Conservation (phyloP, 2,113 vertebrate genomes). For the Epinephelus cyanopodus region DNA sequence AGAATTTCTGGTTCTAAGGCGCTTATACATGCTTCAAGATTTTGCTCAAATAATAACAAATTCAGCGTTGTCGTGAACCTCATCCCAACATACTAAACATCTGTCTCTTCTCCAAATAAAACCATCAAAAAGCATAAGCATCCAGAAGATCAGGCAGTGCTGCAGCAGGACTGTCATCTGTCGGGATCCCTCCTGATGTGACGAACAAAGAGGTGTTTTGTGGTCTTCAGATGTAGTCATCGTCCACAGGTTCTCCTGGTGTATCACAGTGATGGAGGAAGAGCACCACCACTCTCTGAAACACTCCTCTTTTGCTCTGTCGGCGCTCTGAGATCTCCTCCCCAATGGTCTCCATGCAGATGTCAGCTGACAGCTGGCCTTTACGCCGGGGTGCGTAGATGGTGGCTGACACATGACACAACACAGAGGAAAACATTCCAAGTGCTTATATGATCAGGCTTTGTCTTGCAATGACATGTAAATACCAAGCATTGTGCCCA, state of each 20-base stretch:
- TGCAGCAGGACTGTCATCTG: not conserved
- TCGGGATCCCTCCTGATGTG: not conserved
- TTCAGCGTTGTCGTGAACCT: not conserved
- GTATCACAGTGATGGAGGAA: conserved; percentile 99
- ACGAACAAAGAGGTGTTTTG: too few species aligned
- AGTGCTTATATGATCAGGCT: not conserved
- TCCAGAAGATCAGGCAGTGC: not conserved
- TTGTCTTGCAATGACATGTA: too few species aligned
- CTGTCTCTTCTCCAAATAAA: not conserved
- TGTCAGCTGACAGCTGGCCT: conserved; percentile 96
- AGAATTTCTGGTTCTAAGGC: not conserved
- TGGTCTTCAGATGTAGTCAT: conserved; percentile 92
- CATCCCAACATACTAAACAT: not conserved
- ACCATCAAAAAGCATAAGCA: not conserved
- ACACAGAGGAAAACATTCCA: not conserved
- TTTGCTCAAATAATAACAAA: not conserved
- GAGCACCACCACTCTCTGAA: conserved; percentile 95
- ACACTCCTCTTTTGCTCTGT: conserved; percentile 92
- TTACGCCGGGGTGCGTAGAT: conserved; percentile 97
- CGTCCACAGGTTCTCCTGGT: conserved; percentile 95
- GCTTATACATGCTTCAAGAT: not conserved
- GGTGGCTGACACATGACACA: conserved; percentile 84
- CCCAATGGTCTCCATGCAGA: conserved; percentile 98
- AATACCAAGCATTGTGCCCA: not conserved
- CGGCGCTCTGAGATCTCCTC: conserved; percentile 97